A percentile compares a stretch with the other conserved stretches of the same genome.
Evolutionary conservation across 64 coral and sea anemone species (phyloP).

Genomic region (Acropora yongei): DNA sequence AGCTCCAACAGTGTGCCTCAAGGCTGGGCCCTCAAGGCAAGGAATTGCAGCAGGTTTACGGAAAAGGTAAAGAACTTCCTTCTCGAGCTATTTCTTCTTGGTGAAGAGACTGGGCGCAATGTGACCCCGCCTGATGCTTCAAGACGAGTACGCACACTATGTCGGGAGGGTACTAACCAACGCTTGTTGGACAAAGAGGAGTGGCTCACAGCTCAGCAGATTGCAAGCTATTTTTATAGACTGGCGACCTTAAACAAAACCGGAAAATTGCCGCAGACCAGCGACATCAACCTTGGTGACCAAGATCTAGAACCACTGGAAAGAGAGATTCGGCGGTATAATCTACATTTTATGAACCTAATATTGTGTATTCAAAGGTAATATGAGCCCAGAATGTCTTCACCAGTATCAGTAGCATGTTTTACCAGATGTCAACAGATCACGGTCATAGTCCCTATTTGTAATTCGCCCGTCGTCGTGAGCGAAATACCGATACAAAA

Average conservation of each 20-base stretch:
- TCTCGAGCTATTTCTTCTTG: no score
- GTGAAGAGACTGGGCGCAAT: no score
- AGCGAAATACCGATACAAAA: constrained; percentile 11
- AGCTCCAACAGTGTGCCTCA: no score
- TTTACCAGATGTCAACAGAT: background rate
- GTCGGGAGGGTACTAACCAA: background rate
- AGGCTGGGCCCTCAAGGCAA: no score
- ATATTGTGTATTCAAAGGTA: constrained; percentile 18
- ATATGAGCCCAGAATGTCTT: no score
- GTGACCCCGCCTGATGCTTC: no score
- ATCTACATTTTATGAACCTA: constrained; percentile 1
- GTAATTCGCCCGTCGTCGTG: background rate
- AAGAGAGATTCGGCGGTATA: background rate
- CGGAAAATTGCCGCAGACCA: background rate
- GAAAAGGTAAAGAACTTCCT: no score
- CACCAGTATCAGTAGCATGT: background rate
- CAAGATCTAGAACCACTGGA: no score
- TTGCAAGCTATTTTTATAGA: background rate
- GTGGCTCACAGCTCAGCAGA: background rate
- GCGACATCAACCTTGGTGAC: no score
- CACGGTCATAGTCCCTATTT: constrained; percentile 2
- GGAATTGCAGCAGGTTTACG: no score
- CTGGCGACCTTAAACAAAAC: background rate
- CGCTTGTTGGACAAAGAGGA: background rate
- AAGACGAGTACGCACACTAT: no score